Evolutionary conservation across 2,888 invertebrate genomes (phyloP).

Genomic region (Scaptomyza polygonia): DNA sequence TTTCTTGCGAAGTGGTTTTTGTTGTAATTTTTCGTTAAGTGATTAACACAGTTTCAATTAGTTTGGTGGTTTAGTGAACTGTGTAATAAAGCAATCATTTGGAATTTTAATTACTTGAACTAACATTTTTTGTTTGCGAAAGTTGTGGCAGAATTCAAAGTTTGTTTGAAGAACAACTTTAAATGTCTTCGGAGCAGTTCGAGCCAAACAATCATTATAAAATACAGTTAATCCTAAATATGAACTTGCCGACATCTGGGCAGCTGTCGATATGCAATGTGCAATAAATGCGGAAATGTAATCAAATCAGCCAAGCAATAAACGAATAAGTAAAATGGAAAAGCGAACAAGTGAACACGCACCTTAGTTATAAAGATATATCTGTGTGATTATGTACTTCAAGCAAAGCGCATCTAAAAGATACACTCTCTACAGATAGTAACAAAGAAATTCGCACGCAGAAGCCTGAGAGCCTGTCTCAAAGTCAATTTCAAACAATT

Average conservation of each 20-base stretch:
- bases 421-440: slow-evolving; percentile 21
- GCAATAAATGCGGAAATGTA: slow-evolving; percentile 62
- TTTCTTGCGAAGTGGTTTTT: neutral
- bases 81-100: too few relatives aligned
- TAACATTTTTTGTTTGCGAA: neutral
- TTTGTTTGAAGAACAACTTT: neutral
- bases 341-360: slow-evolving; percentile 65
- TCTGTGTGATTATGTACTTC: neutral
- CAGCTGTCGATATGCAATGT: slow-evolving; percentile 7
- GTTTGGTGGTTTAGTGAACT: neutral
- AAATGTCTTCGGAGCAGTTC: neutral
- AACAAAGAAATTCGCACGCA: slow-evolving; percentile 44
- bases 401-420: slow-evolving; percentile 23
- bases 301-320: slow-evolving; percentile 43
- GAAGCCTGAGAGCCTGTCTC: slow-evolving; percentile 5
- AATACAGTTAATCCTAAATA: neutral
- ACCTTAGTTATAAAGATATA: slow-evolving; percentile 36
- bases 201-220: neutral
- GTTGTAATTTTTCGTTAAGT: neutral
- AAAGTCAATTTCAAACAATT: neutral
- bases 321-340: slow-evolving; percentile 28
- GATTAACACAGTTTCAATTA: slow-evolving; percentile 26
- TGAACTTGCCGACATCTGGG: slow-evolving; percentile 16
- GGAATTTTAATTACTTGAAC: neutral
- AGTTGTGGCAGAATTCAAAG: neutral